phyloP scores from a whole-genome alignment of 2,888 invertebrate species.

The Oegoconia quadripuncta region DNA sequence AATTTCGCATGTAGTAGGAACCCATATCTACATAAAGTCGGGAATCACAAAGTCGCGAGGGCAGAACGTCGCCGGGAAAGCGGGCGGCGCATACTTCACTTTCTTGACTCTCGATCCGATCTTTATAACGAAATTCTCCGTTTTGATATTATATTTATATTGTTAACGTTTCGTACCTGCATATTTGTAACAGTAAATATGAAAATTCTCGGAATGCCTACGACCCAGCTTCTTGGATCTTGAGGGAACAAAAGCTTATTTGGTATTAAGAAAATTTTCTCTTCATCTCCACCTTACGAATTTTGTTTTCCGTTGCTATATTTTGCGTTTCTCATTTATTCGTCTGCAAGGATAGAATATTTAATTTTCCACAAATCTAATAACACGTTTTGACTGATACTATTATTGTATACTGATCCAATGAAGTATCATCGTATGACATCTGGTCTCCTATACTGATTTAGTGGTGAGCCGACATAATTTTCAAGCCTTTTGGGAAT shows the following conservation, averaged over 20 bases:
- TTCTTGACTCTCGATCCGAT: conserved; percentile 70
- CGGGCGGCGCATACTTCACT: conserved; percentile 66
- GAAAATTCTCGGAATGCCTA: conserved; percentile 77
- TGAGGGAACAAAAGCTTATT: conserved; percentile 64
- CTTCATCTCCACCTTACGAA: conserved; percentile 25
- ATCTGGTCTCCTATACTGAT: too few species aligned
- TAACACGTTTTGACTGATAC: too few species aligned
- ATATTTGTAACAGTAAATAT: conserved; percentile 80
- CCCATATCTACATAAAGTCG: conserved; percentile 8
- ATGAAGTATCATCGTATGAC: too few species aligned
- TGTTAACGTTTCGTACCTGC: conserved; percentile 78
- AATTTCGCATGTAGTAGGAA: not conserved
- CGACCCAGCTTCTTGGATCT: conserved; percentile 59
- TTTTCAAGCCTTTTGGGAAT: too few species aligned
- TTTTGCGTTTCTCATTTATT: too few species aligned
- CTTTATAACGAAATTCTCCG: conserved; percentile 79
- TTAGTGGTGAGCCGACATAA: too few species aligned
- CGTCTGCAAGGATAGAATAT: too few species aligned
- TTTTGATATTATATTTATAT: conserved; percentile 80
- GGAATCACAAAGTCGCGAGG: conserved; percentile 50
- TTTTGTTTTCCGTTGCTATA: conserved; percentile 20
- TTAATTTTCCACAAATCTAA: too few species aligned
- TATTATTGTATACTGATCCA: too few species aligned
- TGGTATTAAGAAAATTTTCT: conserved; percentile 61
- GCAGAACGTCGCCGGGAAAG: conserved; percentile 45